These are phyloP conservation scores for Zeuzera pyrina DNA, from an alignment of 2,888 invertebrate genomes.

Conservation along the genomic window DNA sequence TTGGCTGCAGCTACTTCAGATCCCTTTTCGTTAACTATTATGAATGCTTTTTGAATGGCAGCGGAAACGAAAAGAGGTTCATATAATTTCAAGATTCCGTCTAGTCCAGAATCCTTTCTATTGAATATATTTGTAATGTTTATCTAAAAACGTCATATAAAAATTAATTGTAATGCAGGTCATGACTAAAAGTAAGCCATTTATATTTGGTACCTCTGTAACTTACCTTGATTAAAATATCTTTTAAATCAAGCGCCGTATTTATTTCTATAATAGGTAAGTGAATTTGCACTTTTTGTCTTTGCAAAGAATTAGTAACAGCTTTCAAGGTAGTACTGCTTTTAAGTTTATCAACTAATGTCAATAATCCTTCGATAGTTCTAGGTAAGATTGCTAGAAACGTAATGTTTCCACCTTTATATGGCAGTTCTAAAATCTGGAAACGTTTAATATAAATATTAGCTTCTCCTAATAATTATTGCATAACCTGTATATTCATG, in stretches of 20 bases:
- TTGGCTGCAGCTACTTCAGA: constrained; percentile 46
- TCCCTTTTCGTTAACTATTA: constrained; percentile 35
- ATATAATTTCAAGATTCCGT: constrained; percentile 23
- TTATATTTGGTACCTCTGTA: not conserved
- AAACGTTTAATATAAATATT: constrained; percentile 12
- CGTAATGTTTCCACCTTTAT: constrained; percentile 23
- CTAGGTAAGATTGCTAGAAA: constrained; percentile 25
- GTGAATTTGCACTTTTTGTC: constrained; percentile 15
- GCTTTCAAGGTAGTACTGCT: constrained; percentile 13
- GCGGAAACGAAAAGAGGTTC: constrained; percentile 22
- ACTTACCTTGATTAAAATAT: constrained; percentile 24
- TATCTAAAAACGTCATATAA: constrained; percentile 17
- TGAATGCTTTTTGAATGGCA: constrained; percentile 31
- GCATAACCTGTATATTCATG: not conserved
- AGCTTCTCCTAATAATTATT: not conserved
- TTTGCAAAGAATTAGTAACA: constrained; percentile 8
- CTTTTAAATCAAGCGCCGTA: constrained; percentile 19
- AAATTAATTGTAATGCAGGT: constrained; percentile 3
- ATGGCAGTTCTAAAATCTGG: constrained; percentile 27
- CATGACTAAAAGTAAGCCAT: constrained; percentile 1
- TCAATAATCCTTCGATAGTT: no score
- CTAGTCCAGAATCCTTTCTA: constrained; percentile 17
- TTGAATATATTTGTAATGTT: constrained; percentile 24
- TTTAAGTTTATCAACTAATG: constrained; percentile 15
- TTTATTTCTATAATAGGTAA: constrained; percentile 24